Evolutionary conservation across 2,797 vertebrate species (phyloP).

Genomic region (Aplochiton taeniatus): DNA sequence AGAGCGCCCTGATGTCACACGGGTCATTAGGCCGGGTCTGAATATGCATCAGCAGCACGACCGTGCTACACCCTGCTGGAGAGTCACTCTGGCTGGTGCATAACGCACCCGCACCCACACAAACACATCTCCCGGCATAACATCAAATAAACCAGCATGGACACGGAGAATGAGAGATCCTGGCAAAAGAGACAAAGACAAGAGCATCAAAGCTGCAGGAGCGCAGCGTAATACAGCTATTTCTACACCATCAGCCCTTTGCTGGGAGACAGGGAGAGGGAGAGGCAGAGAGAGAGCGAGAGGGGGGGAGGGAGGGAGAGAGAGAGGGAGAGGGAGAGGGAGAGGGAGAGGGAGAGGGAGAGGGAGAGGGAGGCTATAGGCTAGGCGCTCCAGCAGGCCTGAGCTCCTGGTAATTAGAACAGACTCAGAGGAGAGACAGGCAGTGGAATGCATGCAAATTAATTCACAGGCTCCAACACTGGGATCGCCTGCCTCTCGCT

Average conservation of each 20-base stretch:
- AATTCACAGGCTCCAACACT: slow-evolving; percentile 70
- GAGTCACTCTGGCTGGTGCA: slow-evolving; percentile 48
- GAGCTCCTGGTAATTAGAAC: slow-evolving; percentile 78
- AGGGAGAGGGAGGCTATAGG: slow-evolving; percentile 41
- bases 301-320: background rate
- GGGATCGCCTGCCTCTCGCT: slow-evolving; percentile 65
- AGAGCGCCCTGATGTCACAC: slow-evolving; percentile 24
- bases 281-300: background rate
- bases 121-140: slow-evolving; percentile 26
- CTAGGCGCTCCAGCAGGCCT: slow-evolving; percentile 65
- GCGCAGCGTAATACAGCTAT: slow-evolving; percentile 28
- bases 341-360: slow-evolving; percentile 1
- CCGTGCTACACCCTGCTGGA: slow-evolving; percentile 51
- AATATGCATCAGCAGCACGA: slow-evolving; percentile 62
- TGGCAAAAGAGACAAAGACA: slow-evolving; percentile 63
- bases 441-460: slow-evolving; percentile 79
- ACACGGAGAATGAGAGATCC: slow-evolving; percentile 62
- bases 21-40: slow-evolving; percentile 45
- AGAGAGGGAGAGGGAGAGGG: slow-evolving; percentile 4
- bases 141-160: slow-evolving; percentile 46
- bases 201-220: slow-evolving; percentile 68
- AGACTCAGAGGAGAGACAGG: slow-evolving; percentile 73
- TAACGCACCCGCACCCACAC: slow-evolving; percentile 27
- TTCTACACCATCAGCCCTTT: slow-evolving; percentile 57
- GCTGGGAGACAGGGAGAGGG: slow-evolving; percentile 11